Evolutionary conservation across 2,888 invertebrate species (phyloP), one percentile per base, ranked within the genome.

Genomic region (Caradrina kadenii): DNA sequence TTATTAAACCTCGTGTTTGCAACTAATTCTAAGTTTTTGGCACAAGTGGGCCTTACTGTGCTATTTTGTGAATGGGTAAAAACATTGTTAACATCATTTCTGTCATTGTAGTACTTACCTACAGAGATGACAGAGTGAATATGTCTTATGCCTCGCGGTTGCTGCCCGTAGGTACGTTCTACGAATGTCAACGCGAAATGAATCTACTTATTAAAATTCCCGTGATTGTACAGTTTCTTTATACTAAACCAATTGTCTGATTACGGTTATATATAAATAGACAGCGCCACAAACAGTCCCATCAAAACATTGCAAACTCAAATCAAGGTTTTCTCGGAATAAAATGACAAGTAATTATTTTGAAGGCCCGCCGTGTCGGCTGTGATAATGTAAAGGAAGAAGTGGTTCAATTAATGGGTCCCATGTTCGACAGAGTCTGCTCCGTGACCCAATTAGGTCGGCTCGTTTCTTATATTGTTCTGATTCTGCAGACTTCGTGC

Each of bases 401-500:
- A 91, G 90, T 92, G 92, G 90, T 92, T 88, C 92, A 91, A 93
- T 92, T 93, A 94, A 93, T 92, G 87, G 90, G 87, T 84, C 86
- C 90, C 89, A 91, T 92, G 93, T 92, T 91, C 92, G 90, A 93
- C 93, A 92, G 87, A 87, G 90, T 85, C 87, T 87, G 82, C 91
- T 88, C 93, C 94, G 93, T 94, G 93, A 93, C 93, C 93, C 91
- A 94, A 94, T 94, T 94, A 91, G 87, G 87, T 85, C 73, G 83
- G 86, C 86, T 87, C 90, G 86, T 90, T 91, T 91, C 91, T 91
- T 90, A 89, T 88, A 89, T 89, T 91, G 89, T 89, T 86, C 89
- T 81, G 86, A 86, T 81, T 88, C 83, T 75, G 78, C 80, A 82
- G 80, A 87, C 82, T 87, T 84, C 73, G 81, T 76, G 79, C 72